A percentile compares a stretch with the other conserved stretches of the same genome.
phyloP scores from a whole-genome alignment of 2,888 invertebrate genomes.

The Hetaerina titia region DNA sequence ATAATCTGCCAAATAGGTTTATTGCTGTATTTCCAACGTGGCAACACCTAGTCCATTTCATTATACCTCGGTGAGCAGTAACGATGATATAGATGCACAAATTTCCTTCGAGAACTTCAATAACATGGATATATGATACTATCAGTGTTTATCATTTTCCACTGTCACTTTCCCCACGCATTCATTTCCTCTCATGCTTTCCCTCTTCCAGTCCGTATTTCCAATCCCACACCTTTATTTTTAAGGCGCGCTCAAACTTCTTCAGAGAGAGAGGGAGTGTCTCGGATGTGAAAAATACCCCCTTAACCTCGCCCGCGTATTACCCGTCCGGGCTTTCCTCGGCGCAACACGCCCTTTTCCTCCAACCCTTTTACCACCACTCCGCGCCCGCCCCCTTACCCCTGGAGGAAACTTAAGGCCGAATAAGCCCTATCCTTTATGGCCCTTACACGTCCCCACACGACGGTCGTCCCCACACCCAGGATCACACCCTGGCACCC shows the following conservation, averaged over 20 bases:
- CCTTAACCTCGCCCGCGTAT: constrained; percentile 10
- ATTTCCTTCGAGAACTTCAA: no score
- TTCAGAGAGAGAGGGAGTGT: background rate
- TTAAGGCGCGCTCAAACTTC: background rate
- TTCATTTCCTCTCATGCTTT: background rate
- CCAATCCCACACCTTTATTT: background rate
- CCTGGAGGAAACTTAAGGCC: background rate
- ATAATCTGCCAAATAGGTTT: no score
- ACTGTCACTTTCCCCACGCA: background rate
- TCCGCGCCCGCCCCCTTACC: background rate
- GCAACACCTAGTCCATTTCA: no score
- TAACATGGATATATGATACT: no score
- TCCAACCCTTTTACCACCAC: background rate
- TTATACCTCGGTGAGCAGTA: no score
- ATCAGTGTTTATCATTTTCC: background rate
- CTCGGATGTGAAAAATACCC: background rate
- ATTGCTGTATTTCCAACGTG: no score
- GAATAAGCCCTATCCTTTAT: constrained; percentile 6
- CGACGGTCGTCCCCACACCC: background rate
- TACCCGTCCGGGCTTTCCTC: background rate
- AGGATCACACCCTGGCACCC: background rate
- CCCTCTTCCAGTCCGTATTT: background rate
- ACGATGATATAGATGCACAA: no score
- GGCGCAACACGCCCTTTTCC: background rate
- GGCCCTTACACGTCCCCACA: constrained; percentile 6